Evolutionary conservation across 2,797 vertebrate species (phyloP), one percentile per base, ranked within the genome.

Genomic region (Petrocephalus sullivani): DNA sequence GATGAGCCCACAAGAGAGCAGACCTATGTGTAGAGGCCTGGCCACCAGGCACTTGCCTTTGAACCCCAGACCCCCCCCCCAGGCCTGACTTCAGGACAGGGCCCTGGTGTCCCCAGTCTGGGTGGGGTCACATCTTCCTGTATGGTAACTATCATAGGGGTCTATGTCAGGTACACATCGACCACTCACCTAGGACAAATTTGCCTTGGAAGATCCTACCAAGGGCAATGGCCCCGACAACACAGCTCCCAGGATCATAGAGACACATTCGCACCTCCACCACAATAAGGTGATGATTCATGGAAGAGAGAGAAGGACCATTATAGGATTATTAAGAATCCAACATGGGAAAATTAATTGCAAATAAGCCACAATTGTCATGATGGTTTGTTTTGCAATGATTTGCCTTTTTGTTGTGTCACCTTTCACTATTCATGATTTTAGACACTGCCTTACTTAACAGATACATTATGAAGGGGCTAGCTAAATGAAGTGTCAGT

Each of bases 391-490:
- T 64, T 88, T 88, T 84, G 78, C 82, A 28, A 54, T 33, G 83
- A 64, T 88, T 75, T 75, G 33, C 71, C 75, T 82, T 83, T 86
- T 86, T 88, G 82, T 46, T 85, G 60, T 67, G 51, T 46, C 46
- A 33, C 28, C n/a, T 16, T 51, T 61, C 0, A 41, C 16, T 86
- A 41, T 85, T 16, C 41, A 71, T 58, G 16, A 7, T 9, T 16
- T 21, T 12, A 49, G 60, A 86, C 75, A 56, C 51, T 37, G 51
- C 37, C 16, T 85, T 16, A 9, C 54, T 49, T 86, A 58, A 88
- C 21, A 37, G 16, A 8, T 21, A 14, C 12, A 41, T 81, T 21
- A 54, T 56, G 87, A 87, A 46, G 10, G 64, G 64, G 21, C 46
- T n/a, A n/a, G 28, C 53, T 8, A 41, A 41, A 33, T 41, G 85